Evolutionary conservation across 2,797 vertebrate species (phyloP).

Genomic region (Galago senegalensis): DNA sequence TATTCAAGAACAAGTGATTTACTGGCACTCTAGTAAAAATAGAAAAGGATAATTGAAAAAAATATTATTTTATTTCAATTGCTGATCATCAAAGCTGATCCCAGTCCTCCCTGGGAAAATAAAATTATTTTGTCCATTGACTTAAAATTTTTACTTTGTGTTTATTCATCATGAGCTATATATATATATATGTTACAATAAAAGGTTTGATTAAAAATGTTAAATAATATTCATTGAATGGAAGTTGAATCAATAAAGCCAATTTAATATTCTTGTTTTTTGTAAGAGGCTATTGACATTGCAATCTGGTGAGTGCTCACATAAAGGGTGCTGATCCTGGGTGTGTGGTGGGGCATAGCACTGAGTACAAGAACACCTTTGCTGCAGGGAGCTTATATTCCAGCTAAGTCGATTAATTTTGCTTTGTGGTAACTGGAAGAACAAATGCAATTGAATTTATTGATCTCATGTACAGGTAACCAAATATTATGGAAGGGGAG

Average conservation of each 20-base stretch:
- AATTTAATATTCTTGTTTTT: background rate
- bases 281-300: background rate
- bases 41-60: background rate
- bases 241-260: conserved; percentile 1
- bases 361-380: background rate
- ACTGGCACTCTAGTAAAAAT: background rate
- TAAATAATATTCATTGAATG: conserved; percentile 36
- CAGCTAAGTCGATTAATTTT: conserved; percentile 28
- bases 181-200: background rate
- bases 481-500: background rate
- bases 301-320: background rate
- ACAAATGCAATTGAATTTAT: conserved; percentile 45
- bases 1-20: background rate
- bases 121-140: background rate
- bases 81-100: background rate
- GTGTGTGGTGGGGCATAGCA: background rate
- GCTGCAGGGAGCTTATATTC: background rate
- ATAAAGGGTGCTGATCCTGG: background rate
- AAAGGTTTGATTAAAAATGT: background rate
- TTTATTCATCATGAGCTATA: background rate
- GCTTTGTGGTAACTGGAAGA: conserved; percentile 31
- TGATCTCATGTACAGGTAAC: conserved; percentile 31
- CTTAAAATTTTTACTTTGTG: background rate
- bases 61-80: background rate
- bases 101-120: background rate